Conservation (phyloP, 1,140 invertebrate genomes). For the Bradysia coprophila region DNA sequence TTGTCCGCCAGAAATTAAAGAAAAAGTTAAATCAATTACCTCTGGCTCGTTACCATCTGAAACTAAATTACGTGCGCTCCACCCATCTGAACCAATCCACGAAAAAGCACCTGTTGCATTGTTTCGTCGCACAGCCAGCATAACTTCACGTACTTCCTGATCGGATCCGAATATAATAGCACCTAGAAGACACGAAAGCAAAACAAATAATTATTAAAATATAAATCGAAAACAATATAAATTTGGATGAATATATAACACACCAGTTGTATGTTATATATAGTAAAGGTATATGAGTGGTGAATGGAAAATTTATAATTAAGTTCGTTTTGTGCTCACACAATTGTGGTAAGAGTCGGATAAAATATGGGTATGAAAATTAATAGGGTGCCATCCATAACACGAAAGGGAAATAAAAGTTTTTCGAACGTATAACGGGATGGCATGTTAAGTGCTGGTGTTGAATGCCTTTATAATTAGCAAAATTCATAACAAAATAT, state of each 20-base stretch:
- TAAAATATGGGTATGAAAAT: no score
- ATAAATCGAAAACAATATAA: slow-evolving; percentile 1
- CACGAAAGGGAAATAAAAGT: no score
- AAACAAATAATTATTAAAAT: no score
- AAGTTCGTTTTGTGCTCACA: no score
- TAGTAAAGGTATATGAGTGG: background rate
- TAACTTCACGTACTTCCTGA: slow-evolving; percentile 87
- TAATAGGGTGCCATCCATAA: no score
- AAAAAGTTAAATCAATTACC: slow-evolving; percentile 15
- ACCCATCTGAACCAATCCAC: slow-evolving; percentile 91
- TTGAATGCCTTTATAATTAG: no score
- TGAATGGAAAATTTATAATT: no score
- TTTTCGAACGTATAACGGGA: no score
- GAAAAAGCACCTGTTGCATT: slow-evolving; percentile 82
- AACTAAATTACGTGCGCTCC: slow-evolving; percentile 72
- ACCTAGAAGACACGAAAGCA: slow-evolving; percentile 39
- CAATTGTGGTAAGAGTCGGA: no score
- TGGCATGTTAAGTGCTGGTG: no score
- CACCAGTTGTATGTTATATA: no score
- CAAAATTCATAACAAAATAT: no score
- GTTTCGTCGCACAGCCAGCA: slow-evolving; percentile 68
- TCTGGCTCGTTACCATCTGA: slow-evolving; percentile 75
- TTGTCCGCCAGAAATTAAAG: background rate
- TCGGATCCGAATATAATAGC: slow-evolving; percentile 92
- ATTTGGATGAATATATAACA: background rate